Conservation (phyloP, 2,797 vertebrate genomes). For the Bradypodion pumilum region DNA sequence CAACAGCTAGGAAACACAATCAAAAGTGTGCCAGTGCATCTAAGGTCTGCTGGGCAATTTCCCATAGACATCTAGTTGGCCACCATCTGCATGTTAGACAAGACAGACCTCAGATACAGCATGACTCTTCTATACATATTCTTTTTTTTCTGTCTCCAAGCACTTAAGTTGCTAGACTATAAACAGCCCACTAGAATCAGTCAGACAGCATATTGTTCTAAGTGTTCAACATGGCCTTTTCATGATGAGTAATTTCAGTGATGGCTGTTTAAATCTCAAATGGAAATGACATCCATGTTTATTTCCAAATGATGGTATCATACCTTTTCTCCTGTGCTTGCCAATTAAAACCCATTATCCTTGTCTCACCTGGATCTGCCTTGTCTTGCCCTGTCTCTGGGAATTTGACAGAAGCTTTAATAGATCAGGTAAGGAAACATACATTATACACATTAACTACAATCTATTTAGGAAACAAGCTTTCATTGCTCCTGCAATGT, state of each 20-base stretch:
- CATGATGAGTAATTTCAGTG: background rate
- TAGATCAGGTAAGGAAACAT: background rate
- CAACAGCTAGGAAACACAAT: background rate
- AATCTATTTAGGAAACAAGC: background rate
- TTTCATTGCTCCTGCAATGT: background rate
- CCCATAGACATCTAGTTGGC: background rate
- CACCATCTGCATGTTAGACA: background rate
- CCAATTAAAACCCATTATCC: background rate
- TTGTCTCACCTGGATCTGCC: background rate
- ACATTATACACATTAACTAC: background rate
- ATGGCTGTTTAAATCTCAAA: background rate
- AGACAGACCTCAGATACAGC: background rate
- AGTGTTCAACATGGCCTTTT: background rate
- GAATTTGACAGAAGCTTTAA: background rate
- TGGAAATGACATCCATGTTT: background rate
- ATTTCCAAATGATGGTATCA: background rate
- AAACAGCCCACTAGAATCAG: conserved; percentile 17
- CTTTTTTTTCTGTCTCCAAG: background rate
- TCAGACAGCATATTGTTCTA: background rate
- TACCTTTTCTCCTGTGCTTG: background rate
- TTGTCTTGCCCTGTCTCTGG: background rate
- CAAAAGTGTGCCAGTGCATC: background rate
- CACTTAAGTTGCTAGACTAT: conserved; percentile 1
- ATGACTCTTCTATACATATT: background rate
- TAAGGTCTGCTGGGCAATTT: too few species aligned